Evolutionary conservation across 1,140 invertebrate genomes (phyloP), one percentile per base, ranked within the genome.

Genomic region (Saccostrea glomerata): DNA sequence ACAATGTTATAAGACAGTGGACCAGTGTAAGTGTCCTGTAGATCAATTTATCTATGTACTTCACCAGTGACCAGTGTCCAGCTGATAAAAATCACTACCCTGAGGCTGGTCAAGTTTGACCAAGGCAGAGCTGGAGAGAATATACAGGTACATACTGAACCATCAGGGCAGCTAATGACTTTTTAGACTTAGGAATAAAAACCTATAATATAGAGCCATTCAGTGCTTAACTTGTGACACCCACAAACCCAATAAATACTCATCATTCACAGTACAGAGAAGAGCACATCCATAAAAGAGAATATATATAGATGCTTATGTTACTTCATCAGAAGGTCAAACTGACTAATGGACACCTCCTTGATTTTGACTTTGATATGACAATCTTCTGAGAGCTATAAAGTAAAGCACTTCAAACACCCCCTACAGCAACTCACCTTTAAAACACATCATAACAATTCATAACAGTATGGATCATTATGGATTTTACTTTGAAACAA

Each of bases 51-150:
- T 77, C 70, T 77, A 77, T 25, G 23, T 63, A 47, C n/a, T 63
- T 17, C 25, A 25, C 30, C 70, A 77, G 23, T 77, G 70, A 30
- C 70, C 70, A 77, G 70, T 30, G 70, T 15, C 70, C 70, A 36
- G 30, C 25, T 36, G 70, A 77, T 77, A 77, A 77, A 77, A 77
- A 77, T 77, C 70, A 77, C 70, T 25, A 77, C 70, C 70, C 70
- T 77, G 70, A 17, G 70, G 70, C 70, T 77, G 25, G 70, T 77
- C 70, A 77, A 36, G 23, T 77, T 77, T 77, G 6, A 25, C 70
- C 70, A 13, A 15, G 11, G 30, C 23, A 36, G 25, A 11, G 25
- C 70, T 30, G 70, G 70, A 17, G 60, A 66, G 58, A 63, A n/a
- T 30, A 77, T 36, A 30, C 23, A 12, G 2, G 23, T 30, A 15